Evolutionary conservation across 2,113 vertebrate genomes (phyloP).

Genomic region (Aspiorhynchus laticeps): DNA sequence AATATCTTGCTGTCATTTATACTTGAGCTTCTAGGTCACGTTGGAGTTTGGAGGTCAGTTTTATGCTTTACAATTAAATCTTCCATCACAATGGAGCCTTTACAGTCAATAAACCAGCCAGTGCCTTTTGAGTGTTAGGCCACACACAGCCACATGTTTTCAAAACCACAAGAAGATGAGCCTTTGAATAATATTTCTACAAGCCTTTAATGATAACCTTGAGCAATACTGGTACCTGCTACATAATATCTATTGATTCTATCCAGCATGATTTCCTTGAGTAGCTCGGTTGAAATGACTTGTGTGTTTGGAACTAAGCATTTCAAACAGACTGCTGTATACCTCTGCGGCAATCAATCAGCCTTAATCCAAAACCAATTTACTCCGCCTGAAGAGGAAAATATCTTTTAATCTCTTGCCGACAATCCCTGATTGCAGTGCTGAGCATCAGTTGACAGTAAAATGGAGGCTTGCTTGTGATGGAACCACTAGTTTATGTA

Average conservation of each 20-base stretch:
- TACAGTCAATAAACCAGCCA: conserved; percentile 32
- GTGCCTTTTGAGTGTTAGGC: conserved; percentile 1
- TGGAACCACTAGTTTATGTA: conserved; percentile 49
- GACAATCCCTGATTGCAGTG: conserved; percentile 74
- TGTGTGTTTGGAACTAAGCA: conserved; percentile 70
- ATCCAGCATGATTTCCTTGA: conserved; percentile 70
- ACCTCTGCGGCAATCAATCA: conserved; percentile 78
- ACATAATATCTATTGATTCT: conserved; percentile 73
- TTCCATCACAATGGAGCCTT: conserved; percentile 29
- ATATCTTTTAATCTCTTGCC: conserved; percentile 79
- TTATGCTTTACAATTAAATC: conserved; percentile 43
- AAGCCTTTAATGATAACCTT: conserved; percentile 71
- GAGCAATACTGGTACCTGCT: conserved; percentile 66
- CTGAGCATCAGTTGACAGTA: conserved; percentile 70
- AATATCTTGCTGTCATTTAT: not conserved
- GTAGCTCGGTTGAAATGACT: conserved; percentile 70
- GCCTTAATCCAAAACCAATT: conserved; percentile 80
- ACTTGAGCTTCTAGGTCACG: conserved; percentile 4
- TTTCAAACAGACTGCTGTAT: conserved; percentile 72
- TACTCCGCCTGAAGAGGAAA: conserved; percentile 77
- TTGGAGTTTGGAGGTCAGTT: conserved; percentile 44
- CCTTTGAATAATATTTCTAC: conserved; percentile 62
- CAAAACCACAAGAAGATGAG: conserved; percentile 53
- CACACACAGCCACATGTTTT: conserved; percentile 28
- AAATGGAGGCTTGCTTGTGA: conserved; percentile 67